Evolutionary conservation across 2,113 vertebrate genomes (phyloP), one percentile per base, ranked within the genome.

Genomic region (Notothenia rossii): DNA sequence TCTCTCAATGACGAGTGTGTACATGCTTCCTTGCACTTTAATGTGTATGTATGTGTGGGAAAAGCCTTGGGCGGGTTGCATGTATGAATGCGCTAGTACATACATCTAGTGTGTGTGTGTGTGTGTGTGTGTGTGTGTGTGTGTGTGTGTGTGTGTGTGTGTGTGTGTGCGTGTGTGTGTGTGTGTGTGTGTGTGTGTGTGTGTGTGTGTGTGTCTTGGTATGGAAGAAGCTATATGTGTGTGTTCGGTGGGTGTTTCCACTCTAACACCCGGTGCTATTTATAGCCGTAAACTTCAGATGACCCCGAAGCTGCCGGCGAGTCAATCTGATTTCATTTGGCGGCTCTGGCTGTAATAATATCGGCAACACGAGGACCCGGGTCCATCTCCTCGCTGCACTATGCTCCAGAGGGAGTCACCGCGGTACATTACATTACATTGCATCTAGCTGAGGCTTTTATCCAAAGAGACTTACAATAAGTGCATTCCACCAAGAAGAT

Each of bases 281-380:
- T 87, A 91, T 91, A 93, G 82, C 77, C 0, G 2, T 92, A 72
- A 92, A 92, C 93, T 91, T 61, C n/a, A 36, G 56, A 40, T 87
- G 92, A 94, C 87, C 93, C 68, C 2, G 2, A 10, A 58, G 88
- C 82, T 76, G 46, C 61, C 6, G 51, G 84, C 68, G 75, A 85
- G 50, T 84, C 75, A 69, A 82, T 72, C 77, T 87, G 83, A 93
- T 91, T 84, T 80, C 56, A 73, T 84, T 80, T 86, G 76, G 65
- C 82, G 25, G 81, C 67, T 77, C 62, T 17, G 62, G 15, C 75
- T 29, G 56, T 65, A 86, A 88, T 81, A 65, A 88, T 77, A 88
- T 85, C 64, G 22, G 43, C 65, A 75, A 70, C 68, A 50, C 59
- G 58, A 66, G 36, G 75, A 77, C 63, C 29, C 3, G 72, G 69